Conservation (phyloP, 2,797 vertebrate genomes). For the Enteromius treurensis region DNA sequence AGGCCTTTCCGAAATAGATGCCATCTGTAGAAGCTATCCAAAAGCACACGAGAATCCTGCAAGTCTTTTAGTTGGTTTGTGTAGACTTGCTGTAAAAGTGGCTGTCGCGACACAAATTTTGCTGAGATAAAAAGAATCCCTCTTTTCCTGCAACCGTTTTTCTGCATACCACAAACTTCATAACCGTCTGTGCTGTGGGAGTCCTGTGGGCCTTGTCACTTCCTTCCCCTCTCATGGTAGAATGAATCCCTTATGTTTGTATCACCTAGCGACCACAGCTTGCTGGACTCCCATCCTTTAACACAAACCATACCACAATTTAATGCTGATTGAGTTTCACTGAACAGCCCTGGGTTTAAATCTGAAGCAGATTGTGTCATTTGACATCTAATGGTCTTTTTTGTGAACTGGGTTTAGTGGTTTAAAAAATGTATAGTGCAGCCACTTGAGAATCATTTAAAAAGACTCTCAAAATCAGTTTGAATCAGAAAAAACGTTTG, state of each 20-base stretch:
- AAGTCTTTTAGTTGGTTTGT: constrained; percentile 29
- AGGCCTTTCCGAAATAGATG: constrained; percentile 18
- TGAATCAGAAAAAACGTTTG: not conserved
- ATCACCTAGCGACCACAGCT: constrained; percentile 56
- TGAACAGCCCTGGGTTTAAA: constrained; percentile 5
- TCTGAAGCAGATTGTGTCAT: constrained; percentile 2
- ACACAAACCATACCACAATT: constrained; percentile 24
- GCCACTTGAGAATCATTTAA: not conserved
- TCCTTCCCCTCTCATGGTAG: constrained; percentile 62
- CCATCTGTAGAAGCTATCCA: constrained; percentile 23
- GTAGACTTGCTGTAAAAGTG: constrained; percentile 34
- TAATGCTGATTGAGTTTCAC: constrained; percentile 17
- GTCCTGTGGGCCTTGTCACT: constrained; percentile 62
- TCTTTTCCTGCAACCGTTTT: constrained; percentile 55
- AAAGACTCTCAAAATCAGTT: not conserved
- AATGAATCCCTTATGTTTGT: constrained; percentile 68
- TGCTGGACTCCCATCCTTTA: not conserved
- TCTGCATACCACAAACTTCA: constrained; percentile 63
- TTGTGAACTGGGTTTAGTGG: not conserved
- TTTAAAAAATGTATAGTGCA: not conserved
- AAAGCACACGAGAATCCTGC: constrained; percentile 3
- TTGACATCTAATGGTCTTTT: not conserved
- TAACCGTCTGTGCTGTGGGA: constrained; percentile 62
- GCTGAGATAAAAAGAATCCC: constrained; percentile 52
- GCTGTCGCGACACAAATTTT: constrained; percentile 47